A percentile compares a stretch with the other conserved stretches of the same genome.
phyloP scores from a whole-genome alignment of 2,113 vertebrate species.

The Equus quagga region DNA sequence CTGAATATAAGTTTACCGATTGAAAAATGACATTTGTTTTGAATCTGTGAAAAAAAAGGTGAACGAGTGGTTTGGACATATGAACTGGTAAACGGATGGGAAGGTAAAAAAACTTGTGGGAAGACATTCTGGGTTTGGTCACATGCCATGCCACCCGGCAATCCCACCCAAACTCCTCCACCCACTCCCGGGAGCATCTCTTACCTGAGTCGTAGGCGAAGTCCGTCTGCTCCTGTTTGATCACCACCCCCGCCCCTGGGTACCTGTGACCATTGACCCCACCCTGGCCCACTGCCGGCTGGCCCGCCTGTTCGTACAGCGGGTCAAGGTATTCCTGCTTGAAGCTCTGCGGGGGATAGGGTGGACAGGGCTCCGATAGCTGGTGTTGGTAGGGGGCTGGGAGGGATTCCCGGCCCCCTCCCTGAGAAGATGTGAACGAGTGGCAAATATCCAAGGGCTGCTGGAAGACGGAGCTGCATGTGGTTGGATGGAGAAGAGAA shows the following conservation, averaged over 20 bases:
- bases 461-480: conserved; percentile 90
- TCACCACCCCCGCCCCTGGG: conserved; percentile 91
- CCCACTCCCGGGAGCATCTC: conserved; percentile 36
- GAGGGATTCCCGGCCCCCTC: conserved; percentile 90
- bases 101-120: not conserved
- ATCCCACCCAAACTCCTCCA: not conserved
- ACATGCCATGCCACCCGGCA: not conserved
- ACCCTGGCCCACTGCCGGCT: conserved; percentile 75
- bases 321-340: conserved; percentile 96
- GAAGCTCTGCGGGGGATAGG: conserved; percentile 94
- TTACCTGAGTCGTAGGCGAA: conserved; percentile 94
- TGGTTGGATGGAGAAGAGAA: conserved; percentile 28
- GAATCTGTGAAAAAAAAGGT: not conserved
- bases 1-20: not conserved
- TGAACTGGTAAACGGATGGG: not conserved
- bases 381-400: conserved; percentile 89
- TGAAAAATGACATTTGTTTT: conserved; percentile 47
- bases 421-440: conserved; percentile 91
- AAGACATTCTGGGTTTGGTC: not conserved
- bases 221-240: conserved; percentile 97
- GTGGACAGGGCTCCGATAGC: conserved; percentile 92
- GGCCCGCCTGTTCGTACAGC: conserved; percentile 89
- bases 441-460: conserved; percentile 91
- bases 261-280: conserved; percentile 86
- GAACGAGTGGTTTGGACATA: not conserved